phyloP scores from a whole-genome alignment of 2,888 invertebrate genomes.

The Dryobotodes eremita region DNA sequence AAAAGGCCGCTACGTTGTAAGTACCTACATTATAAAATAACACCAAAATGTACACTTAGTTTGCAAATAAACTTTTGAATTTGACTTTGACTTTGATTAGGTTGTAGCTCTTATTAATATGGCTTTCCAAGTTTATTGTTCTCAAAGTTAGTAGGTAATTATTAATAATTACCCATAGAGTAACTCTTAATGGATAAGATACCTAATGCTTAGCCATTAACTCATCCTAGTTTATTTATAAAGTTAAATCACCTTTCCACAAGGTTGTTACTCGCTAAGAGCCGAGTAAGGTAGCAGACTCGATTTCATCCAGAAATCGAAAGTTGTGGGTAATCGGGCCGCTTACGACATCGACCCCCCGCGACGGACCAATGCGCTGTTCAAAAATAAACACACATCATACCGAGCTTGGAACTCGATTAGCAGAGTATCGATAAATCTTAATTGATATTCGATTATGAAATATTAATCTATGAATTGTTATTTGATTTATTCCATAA shows the following conservation, averaged over 20 bases:
- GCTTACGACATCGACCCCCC: constrained; percentile 72
- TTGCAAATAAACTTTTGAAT: too few relatives aligned
- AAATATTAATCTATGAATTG: constrained; percentile 12
- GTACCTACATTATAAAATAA: too few relatives aligned
- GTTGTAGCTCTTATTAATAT: neutral
- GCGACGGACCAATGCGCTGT: neutral
- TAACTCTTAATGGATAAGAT: neutral
- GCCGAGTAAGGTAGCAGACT: constrained; percentile 71
- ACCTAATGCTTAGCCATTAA: neutral
- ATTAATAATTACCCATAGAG: neutral
- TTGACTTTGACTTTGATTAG: too few relatives aligned
- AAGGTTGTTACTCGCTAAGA: constrained; percentile 29
- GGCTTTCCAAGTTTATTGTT: neutral
- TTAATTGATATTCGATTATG: constrained; percentile 26
- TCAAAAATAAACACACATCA: constrained; percentile 17
- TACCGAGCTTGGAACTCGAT: neutral
- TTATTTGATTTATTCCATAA: too few relatives aligned
- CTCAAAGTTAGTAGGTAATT: neutral
- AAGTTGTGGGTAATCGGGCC: constrained; percentile 76
- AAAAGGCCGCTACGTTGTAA: too few relatives aligned
- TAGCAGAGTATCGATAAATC: constrained; percentile 37
- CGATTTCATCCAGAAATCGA: constrained; percentile 86
- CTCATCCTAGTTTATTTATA: neutral
- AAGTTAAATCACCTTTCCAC: constrained; percentile 27
- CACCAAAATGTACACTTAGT: too few relatives aligned